Evolutionary conservation across 1,140 invertebrate species (phyloP).

Genomic region (Hylaeus anthracinus): DNA sequence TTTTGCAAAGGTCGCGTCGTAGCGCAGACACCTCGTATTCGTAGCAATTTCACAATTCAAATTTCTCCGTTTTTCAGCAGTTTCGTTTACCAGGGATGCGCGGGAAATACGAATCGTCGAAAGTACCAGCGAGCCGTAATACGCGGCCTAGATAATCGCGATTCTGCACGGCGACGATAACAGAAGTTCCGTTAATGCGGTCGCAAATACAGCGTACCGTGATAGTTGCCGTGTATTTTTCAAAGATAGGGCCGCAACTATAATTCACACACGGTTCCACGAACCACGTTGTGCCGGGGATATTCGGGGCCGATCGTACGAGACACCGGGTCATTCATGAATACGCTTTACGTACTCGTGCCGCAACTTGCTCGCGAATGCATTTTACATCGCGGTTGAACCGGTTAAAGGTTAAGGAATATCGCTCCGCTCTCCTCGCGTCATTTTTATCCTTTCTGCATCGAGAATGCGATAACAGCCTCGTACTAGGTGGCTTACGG

Average conservation of each 20-base stretch:
- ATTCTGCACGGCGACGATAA: slow-evolving; percentile 10
- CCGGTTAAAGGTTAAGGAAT: background rate
- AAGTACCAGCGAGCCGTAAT: background rate
- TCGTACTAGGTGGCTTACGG: background rate
- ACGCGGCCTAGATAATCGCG: slow-evolving; percentile 9
- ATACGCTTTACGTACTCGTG: slow-evolving; percentile 11
- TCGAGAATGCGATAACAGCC: background rate
- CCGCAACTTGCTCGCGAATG: slow-evolving; percentile 9
- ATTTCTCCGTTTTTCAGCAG: background rate
- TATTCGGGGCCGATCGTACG: background rate
- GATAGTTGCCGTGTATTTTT: slow-evolving; percentile 6
- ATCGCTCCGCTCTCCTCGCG: background rate
- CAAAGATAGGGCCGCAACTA: background rate
- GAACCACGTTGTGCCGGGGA: background rate
- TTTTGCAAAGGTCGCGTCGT: no score
- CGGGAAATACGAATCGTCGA: slow-evolving; percentile 9
- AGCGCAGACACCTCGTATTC: no score
- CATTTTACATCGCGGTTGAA: background rate
- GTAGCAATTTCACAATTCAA: background rate
- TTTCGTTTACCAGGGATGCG: background rate
- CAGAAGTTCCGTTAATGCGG: slow-evolving; percentile 8
- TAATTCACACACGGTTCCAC: slow-evolving; percentile 15
- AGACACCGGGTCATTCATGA: slow-evolving; percentile 13
- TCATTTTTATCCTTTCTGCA: background rate
- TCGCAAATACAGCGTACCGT: background rate